phyloP scores from a whole-genome alignment of 2,797 vertebrate species.

The Emys orbicularis region DNA sequence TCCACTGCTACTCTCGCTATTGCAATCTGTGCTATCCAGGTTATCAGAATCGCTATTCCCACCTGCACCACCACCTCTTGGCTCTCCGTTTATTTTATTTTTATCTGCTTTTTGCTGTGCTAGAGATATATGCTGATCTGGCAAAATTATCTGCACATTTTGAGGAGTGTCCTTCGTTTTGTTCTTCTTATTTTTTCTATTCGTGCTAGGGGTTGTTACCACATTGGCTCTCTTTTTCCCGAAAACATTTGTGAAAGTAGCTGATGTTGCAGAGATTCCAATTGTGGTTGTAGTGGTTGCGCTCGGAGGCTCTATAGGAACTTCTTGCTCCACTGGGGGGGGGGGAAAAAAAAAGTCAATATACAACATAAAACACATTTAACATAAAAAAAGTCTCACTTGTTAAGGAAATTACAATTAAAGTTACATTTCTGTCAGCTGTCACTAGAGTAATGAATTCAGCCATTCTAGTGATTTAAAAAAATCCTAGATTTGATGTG shows the following conservation, averaged over 20 bases:
- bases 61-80: slow-evolving; percentile 91
- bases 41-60: slow-evolving; percentile 97
- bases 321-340: slow-evolving; percentile 90
- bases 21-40: slow-evolving; percentile 96
- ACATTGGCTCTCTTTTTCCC: slow-evolving; percentile 96
- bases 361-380: background rate
- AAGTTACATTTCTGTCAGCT: background rate
- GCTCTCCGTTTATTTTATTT: slow-evolving; percentile 98
- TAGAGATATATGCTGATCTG: slow-evolving; percentile 95
- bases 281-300: slow-evolving; percentile 99
- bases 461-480: background rate
- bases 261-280: slow-evolving; percentile 96
- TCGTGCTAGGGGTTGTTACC: slow-evolving; percentile 94
- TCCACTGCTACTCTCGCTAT: slow-evolving; percentile 94
- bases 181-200: slow-evolving; percentile 98
- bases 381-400: rapidly evolving
- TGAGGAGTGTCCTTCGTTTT: slow-evolving; percentile 96
- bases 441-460: background rate
- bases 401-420: background rate
- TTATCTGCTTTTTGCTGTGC: slow-evolving; percentile 97
- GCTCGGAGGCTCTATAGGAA: slow-evolving; percentile 98
- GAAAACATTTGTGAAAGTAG: slow-evolving; percentile 95
- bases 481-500: background rate
- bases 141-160: slow-evolving; percentile 94
- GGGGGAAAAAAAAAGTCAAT: slow-evolving; percentile 52